These are phyloP conservation scores for Pseudomyrmex sp. DNA, from an alignment of 1,140 invertebrate genomes.

Conservation along the genomic window DNA sequence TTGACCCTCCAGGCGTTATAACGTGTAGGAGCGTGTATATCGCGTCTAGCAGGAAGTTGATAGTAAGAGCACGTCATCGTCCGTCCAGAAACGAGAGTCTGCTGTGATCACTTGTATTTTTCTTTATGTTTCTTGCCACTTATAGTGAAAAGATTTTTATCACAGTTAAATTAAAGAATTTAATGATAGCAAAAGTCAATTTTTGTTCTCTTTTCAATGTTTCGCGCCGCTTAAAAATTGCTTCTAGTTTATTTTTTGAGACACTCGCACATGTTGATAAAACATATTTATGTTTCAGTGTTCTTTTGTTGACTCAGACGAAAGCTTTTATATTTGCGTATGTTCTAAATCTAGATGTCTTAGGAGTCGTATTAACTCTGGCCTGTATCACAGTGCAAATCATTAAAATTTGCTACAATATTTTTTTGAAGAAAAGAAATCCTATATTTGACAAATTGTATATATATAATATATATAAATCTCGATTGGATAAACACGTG, in stretches of 20 bases:
- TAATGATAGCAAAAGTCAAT: too few relatives aligned
- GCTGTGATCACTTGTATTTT: background rate
- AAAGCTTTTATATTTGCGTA: too few relatives aligned
- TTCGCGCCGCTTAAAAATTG: too few relatives aligned
- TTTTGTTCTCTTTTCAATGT: too few relatives aligned
- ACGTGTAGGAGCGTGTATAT: constrained; percentile 68
- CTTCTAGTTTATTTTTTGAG: too few relatives aligned
- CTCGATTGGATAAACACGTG: background rate
- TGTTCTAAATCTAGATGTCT: background rate
- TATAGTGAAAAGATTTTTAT: background rate
- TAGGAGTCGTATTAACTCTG: too few relatives aligned
- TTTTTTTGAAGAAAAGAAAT: background rate
- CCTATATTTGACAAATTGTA: background rate
- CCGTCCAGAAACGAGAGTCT: constrained; percentile 53
- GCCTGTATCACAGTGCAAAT: too few relatives aligned
- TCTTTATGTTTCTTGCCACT: background rate
- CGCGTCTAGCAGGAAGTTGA: constrained; percentile 74
- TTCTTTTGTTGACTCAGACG: background rate
- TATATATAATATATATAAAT: background rate
- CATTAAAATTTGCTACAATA: background rate
- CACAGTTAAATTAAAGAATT: too few relatives aligned
- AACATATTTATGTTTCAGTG: background rate
- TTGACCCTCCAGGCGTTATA: constrained; percentile 63
- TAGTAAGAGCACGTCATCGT: constrained; percentile 68
- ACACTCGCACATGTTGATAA: too few relatives aligned